A percentile compares a stretch with the other conserved stretches of the same genome.
phyloP scores from a whole-genome alignment of 2,797 vertebrate genomes.

The Sebastes kiyomatsui region DNA sequence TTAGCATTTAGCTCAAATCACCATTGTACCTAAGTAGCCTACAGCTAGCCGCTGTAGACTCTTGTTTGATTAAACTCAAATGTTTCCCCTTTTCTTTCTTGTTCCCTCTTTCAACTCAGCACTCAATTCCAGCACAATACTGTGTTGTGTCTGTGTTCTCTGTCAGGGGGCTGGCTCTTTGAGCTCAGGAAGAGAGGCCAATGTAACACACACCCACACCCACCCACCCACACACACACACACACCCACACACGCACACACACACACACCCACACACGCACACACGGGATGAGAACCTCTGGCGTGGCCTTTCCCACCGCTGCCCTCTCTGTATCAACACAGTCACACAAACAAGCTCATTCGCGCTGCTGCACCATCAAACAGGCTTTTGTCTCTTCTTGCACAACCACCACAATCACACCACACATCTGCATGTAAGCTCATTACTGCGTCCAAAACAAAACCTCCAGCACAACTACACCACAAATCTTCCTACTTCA shows the following conservation, averaged over 20 bases:
- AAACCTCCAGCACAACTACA: conserved; percentile 10
- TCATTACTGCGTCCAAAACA: conserved; percentile 56
- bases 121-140: conserved; percentile 53
- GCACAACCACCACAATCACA: conserved; percentile 18
- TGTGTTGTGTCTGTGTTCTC: conserved; percentile 71
- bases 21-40: neutral
- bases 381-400: conserved; percentile 64
- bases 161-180: conserved; percentile 61
- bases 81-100: conserved; percentile 1
- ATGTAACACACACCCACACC: neutral
- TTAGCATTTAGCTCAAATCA: too few relatives aligned
- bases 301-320: conserved; percentile 78
- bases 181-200: conserved; percentile 73
- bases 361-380: conserved; percentile 64
- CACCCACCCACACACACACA: too few relatives aligned
- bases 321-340: conserved; percentile 70
- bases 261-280: conserved; percentile 39
- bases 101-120: conserved; percentile 37
- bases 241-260: conserved; percentile 44
- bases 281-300: conserved; percentile 75
- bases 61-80: neutral
- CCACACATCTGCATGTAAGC: conserved; percentile 45
- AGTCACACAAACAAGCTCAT: conserved; percentile 68
- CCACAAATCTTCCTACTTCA: conserved; percentile 5
- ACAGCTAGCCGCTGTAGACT: neutral